phyloP scores from a whole-genome alignment of 2,113 vertebrate genomes.

The Saccopteryx bilineata region DNA sequence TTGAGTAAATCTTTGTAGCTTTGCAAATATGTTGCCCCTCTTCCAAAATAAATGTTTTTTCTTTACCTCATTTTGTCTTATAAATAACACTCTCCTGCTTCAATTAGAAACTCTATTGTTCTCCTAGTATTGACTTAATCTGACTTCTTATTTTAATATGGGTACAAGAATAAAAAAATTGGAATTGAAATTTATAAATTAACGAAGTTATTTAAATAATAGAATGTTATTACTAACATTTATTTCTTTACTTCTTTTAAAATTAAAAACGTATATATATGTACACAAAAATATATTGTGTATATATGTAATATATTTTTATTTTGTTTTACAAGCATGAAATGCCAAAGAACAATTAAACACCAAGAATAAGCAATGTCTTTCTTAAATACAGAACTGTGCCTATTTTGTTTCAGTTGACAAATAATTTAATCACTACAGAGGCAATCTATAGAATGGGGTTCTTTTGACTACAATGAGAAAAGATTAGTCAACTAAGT shows the following conservation, averaged over 20 bases:
- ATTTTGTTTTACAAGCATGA: conserved; percentile 8
- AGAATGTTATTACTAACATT: background rate
- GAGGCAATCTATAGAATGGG: background rate
- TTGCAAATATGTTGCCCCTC: conserved; percentile 58
- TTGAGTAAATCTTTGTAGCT: conserved; percentile 64
- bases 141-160: background rate
- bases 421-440: background rate
- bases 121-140: background rate
- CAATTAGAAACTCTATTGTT: background rate
- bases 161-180: background rate
- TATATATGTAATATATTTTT: background rate
- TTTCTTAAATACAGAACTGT: background rate
- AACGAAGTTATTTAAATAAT: background rate
- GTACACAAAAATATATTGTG: background rate
- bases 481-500: conserved; percentile 4
- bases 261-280: background rate
- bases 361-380: background rate
- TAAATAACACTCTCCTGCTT: conserved; percentile 26
- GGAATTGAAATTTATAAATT: background rate
- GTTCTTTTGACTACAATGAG: conserved; percentile 57
- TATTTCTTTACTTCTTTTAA: background rate
- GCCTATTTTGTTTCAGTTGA: background rate
- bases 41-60: conserved; percentile 52
- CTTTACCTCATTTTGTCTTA: background rate
- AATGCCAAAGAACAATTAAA: background rate